These are phyloP conservation scores for Melanotaenia parkinsoni DNA, from an alignment of 2,797 vertebrate species.

Conservation along the genomic window DNA sequence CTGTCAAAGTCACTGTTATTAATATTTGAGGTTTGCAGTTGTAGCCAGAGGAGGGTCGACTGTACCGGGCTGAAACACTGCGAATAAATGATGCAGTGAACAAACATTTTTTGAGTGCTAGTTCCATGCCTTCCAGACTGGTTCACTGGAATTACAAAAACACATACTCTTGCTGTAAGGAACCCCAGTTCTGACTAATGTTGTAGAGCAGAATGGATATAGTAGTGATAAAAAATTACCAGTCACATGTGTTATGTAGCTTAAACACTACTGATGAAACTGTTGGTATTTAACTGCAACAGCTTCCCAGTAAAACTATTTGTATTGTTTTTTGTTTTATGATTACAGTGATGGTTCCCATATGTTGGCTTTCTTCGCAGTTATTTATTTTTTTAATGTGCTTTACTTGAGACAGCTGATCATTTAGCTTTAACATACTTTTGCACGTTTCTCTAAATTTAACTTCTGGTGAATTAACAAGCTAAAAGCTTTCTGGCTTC, in stretches of 20 bases:
- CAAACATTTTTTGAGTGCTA: conserved; percentile 31
- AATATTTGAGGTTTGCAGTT: conserved; percentile 51
- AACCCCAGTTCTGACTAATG: conserved; percentile 14
- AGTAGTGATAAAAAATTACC: not conserved
- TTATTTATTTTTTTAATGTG: not conserved
- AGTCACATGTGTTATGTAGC: conserved; percentile 12
- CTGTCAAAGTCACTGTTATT: conserved; percentile 57
- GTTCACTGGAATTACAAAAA: conserved; percentile 27
- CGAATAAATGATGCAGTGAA: conserved; percentile 46
- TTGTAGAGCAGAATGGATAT: not conserved
- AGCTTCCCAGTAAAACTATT: not conserved
- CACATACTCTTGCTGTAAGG: conserved; percentile 6
- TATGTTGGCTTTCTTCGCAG: conserved; percentile 6
- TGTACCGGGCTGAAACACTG: conserved; percentile 25
- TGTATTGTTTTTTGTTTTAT: not conserved
- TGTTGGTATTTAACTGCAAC: conserved; percentile 4
- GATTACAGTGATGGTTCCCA: not conserved
- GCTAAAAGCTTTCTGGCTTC: conserved; percentile 5
- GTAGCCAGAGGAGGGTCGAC: conserved; percentile 32
- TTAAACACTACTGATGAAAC: not conserved
- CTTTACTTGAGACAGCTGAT: conserved; percentile 1
- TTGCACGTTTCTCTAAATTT: not conserved
- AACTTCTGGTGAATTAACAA: not conserved
- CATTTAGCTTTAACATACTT: not conserved
- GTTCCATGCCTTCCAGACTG: conserved; percentile 13